A percentile compares a stretch with the other conserved stretches of the same genome.
phyloP scores from a whole-genome alignment of 2,888 invertebrate genomes.

The Melanchra persicariae region DNA sequence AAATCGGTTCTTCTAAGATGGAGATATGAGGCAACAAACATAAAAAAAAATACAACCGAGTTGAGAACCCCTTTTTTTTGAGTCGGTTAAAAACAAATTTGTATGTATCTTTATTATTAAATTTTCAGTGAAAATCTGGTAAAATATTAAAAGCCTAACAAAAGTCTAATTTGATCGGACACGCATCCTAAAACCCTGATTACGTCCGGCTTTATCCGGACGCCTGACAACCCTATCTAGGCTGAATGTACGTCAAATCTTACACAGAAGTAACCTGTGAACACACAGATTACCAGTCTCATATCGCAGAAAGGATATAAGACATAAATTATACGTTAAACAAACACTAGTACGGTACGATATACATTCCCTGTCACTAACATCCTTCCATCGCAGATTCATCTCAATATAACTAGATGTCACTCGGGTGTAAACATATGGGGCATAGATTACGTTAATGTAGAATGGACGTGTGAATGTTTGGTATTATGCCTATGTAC shows the following conservation, averaged over 20 bases:
- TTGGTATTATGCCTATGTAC: conserved; percentile 46
- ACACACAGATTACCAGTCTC: neutral
- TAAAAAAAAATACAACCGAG: too few species aligned
- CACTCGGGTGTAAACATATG: conserved; percentile 72
- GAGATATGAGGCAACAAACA: too few species aligned
- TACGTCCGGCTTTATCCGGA: too few species aligned
- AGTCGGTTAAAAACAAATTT: too few species aligned
- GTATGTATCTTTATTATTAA: too few species aligned
- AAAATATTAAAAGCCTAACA: too few species aligned
- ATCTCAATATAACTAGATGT: conserved; percentile 76
- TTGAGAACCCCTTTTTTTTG: too few species aligned
- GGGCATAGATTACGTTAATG: conserved; percentile 60
- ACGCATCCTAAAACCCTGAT: too few species aligned
- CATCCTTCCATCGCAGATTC: conserved; percentile 73
- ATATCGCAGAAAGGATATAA: conserved; percentile 40
- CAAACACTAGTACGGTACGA: conserved; percentile 31
- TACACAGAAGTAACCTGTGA: neutral
- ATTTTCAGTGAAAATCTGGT: too few species aligned
- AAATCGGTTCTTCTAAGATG: too few species aligned
- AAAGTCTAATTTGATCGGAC: too few species aligned
- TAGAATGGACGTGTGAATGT: conserved; percentile 26
- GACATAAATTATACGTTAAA: conserved; percentile 48
- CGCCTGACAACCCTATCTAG: too few species aligned
- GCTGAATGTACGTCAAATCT: neutral
- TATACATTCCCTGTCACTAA: conserved; percentile 55